These are phyloP conservation scores for Agrypnus murinus DNA, from an alignment of 2,888 invertebrate genomes.

Conservation along the genomic window DNA sequence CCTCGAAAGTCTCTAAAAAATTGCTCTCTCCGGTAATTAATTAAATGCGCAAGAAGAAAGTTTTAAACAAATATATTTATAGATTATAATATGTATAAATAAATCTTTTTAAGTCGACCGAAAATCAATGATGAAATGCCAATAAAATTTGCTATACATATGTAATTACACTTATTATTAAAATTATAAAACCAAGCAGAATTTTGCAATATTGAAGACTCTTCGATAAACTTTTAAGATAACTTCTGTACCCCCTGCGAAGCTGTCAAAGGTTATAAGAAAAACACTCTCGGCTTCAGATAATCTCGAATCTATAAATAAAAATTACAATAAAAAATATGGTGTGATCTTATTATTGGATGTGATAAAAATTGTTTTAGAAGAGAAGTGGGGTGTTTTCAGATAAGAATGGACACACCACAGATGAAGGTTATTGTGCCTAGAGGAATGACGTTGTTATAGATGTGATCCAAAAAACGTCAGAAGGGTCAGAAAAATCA, in stretches of 20 bases:
- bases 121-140: constrained; percentile 24
- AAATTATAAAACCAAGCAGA: background rate
- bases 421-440: constrained; percentile 24
- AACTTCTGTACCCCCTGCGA: constrained; percentile 48
- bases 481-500: constrained; percentile 28
- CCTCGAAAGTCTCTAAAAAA: too few relatives aligned
- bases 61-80: background rate
- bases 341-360: constrained; percentile 33
- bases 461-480: background rate
- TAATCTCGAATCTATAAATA: constrained; percentile 18
- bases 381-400: constrained; percentile 3
- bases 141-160: constrained; percentile 23
- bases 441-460: constrained; percentile 22
- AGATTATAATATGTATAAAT: background rate
- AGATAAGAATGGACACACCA: constrained; percentile 15
- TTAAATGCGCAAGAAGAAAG: too few relatives aligned
- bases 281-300: constrained; percentile 4
- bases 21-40: too few relatives aligned
- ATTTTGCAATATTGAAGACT: constrained; percentile 30
- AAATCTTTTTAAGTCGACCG: background rate
- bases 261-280: constrained; percentile 41
- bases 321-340: constrained; percentile 28
- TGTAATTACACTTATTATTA: too few relatives aligned
- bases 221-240: constrained; percentile 41
- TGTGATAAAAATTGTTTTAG: background rate